Percentiles rank a stretch among this genome's conserved stretches.
phyloP scores from a whole-genome alignment of 2,113 vertebrate species.

The Orycteropus afer region DNA sequence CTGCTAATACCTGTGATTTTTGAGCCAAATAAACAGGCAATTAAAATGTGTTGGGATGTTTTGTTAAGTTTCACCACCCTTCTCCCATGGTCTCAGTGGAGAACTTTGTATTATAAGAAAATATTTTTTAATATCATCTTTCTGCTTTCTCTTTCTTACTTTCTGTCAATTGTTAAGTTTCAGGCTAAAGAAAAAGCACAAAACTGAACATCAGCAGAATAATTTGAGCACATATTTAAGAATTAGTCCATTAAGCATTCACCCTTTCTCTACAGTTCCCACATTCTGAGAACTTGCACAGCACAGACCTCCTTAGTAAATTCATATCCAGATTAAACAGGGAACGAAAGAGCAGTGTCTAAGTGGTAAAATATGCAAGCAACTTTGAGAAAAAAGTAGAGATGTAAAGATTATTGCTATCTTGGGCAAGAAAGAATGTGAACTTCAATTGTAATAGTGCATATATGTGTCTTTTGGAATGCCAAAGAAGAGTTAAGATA shows the following conservation, averaged over 20 bases:
- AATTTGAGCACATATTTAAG: slow-evolving; percentile 6
- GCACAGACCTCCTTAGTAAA: slow-evolving; percentile 35
- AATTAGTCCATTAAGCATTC: background rate
- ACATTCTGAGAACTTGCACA: slow-evolving; percentile 1
- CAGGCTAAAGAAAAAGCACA: background rate
- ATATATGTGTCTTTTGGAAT: slow-evolving; percentile 23
- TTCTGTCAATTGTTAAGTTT: background rate
- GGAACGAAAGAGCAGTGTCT: background rate
- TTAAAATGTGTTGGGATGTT: background rate
- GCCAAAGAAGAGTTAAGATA: slow-evolving; percentile 14
- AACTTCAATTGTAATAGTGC: background rate
- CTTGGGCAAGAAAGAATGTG: slow-evolving; percentile 53
- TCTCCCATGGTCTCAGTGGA: background rate
- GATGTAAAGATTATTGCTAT: slow-evolving; percentile 50
- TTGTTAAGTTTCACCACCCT: background rate
- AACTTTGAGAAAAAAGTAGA: background rate
- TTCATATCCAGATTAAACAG: slow-evolving; percentile 24
- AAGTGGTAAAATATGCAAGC: slow-evolving; percentile 57
- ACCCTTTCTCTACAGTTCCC: background rate
- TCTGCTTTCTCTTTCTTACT: background rate
- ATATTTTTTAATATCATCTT: background rate
- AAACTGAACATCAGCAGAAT: background rate
- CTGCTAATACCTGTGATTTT: background rate
- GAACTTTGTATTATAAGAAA: background rate
- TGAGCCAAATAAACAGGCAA: background rate